Percentiles rank a stretch among this genome's conserved stretches.
Conservation (phyloP, 2,888 invertebrate genomes). For the Amiota mariae region DNA sequence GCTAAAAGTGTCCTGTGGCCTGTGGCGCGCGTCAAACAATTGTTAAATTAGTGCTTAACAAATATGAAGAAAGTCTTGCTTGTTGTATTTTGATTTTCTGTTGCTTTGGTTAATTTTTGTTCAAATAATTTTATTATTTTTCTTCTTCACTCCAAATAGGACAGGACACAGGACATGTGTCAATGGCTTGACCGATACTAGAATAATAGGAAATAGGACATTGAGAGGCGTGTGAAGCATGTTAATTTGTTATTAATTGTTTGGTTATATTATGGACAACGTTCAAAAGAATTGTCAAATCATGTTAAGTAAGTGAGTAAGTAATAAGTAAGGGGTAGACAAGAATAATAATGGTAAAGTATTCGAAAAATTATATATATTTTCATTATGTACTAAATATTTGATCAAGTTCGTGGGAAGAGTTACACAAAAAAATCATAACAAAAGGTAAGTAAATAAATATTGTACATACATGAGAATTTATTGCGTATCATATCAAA, state of each 20-base stretch:
- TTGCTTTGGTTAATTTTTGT: conserved; percentile 64
- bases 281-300: too few relatives aligned
- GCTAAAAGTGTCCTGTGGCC: conserved; percentile 36
- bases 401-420: too few relatives aligned
- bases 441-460: too few relatives aligned
- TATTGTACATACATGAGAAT: too few relatives aligned
- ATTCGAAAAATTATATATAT: too few relatives aligned
- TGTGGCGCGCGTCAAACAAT: conserved; percentile 17
- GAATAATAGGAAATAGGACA: neutral
- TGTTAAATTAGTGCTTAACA: conserved; percentile 27
- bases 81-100: conserved; percentile 51
- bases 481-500: too few relatives aligned
- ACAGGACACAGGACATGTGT: conserved; percentile 6
- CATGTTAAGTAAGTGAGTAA: too few relatives aligned
- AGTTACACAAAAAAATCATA: too few relatives aligned
- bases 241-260: conserved; percentile 73
- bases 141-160: neutral
- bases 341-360: too few relatives aligned
- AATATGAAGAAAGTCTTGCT: conserved; percentile 20
- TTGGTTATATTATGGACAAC: conserved; percentile 3
- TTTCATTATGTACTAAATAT: too few relatives aligned
- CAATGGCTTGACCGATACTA: conserved; percentile 11
- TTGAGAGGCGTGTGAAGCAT: conserved; percentile 58
- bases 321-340: too few relatives aligned
- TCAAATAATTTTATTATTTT: conserved; percentile 59